Conservation (phyloP, 2,113 vertebrate genomes). For the Bubalus kerabau region DNA sequence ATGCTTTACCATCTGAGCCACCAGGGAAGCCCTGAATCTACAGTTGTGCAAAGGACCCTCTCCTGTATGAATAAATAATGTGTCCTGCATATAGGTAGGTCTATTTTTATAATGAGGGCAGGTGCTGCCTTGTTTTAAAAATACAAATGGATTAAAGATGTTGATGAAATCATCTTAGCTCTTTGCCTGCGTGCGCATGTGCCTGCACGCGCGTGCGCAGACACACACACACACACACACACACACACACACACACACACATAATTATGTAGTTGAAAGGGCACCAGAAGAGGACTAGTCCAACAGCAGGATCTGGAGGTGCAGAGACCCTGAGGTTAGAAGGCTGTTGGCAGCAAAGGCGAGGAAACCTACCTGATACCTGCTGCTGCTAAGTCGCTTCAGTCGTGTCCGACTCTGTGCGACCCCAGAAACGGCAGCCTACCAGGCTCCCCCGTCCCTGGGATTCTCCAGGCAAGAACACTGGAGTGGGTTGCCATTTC, state of each 20-base stretch:
- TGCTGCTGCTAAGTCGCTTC: too few species aligned
- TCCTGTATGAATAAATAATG: neutral
- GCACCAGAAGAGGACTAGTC: neutral
- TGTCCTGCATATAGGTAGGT: neutral
- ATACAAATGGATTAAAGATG: neutral
- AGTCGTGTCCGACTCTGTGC: too few species aligned
- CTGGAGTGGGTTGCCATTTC: too few species aligned
- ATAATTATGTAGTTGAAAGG: neutral
- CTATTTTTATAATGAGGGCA: neutral
- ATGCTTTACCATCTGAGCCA: neutral
- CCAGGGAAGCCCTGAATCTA: neutral
- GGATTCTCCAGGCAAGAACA: too few species aligned
- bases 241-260: too few species aligned
- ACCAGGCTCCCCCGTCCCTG: too few species aligned
- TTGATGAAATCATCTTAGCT: neutral
- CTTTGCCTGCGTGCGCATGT: too few species aligned
- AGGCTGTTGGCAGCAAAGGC: neutral
- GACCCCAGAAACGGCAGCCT: too few species aligned
- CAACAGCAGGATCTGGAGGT: neutral
- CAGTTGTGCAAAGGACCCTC: neutral
- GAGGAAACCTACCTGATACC: too few species aligned
- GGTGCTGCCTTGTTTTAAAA: neutral
- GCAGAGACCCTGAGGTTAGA: neutral
- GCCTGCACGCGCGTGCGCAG: accelerated
- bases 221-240: too few species aligned